Evolutionary conservation across 1,140 invertebrate genomes (phyloP), one percentile per base, ranked within the genome.

Genomic region (Colletes gigas): DNA sequence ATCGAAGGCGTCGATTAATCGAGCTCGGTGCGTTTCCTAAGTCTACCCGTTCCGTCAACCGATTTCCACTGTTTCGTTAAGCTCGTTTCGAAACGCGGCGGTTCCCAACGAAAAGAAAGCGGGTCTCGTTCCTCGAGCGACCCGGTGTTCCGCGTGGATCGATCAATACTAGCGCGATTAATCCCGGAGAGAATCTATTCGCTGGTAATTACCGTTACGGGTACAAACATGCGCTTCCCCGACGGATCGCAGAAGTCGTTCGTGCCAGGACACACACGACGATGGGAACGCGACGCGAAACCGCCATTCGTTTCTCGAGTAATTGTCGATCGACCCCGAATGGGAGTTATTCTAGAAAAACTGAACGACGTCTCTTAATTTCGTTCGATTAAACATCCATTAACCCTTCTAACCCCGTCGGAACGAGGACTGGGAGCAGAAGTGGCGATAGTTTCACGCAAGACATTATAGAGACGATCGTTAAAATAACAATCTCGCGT

Each of bases 161-260:
- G 75, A 87, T 86, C 85, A 72, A 86, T 83, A 78, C 76, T 44
- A 57, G 67, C 62, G 69, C 76, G 78, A 85, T 85, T 85, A 83
- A 86, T 86, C 77, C 68, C 78, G 39, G 55, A 55, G 72, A 80
- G 80, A 83, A 87, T 87, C 76, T 84, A 86, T 87, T 81, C 66
- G 62, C 70, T 57, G 79, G 74, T 86, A 88, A 88, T 88, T 88
- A 88, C 74, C 76, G 70, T 77, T 84, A 77, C 57, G 73, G 70
- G 69, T 75, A 84, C 71, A 73, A 82, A 63, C 68, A 77, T 77
- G 41, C 47, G 50, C 41, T 67, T 57, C 69, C 54, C 60, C 69
- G 54, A 30, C 59, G n/a, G 52, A 57, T 54, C 39, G 10, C 10
- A 10, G 30, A 39, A 19, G 44, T 4, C 63, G 62, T 15, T 65